Conservation (phyloP, 2,113 vertebrate genomes). For the Azemiops feae region DNA sequence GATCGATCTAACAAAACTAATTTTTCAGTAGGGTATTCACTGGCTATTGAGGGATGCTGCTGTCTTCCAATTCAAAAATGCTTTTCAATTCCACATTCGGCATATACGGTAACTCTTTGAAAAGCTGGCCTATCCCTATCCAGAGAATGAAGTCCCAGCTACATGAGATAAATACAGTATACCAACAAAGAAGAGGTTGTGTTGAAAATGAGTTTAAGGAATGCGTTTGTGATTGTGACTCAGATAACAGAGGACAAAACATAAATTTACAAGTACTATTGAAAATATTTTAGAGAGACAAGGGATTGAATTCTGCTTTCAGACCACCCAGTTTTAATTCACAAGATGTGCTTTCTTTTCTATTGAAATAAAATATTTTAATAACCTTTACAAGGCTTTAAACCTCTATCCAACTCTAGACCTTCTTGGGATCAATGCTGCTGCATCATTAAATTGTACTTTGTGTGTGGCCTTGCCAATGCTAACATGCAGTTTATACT, state of each 20-base stretch:
- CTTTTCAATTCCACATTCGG: neutral
- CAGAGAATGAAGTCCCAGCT: neutral
- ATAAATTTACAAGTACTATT: neutral
- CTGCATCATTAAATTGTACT: conserved; percentile 23
- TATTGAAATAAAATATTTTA: conserved; percentile 13
- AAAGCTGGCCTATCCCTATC: neutral
- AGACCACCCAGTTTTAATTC: conserved; percentile 59
- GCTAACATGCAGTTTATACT: neutral
- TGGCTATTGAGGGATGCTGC: neutral
- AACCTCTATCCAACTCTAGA: conserved; percentile 42
- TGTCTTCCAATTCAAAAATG: neutral
- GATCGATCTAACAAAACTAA: neutral
- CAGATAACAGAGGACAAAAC: conserved; percentile 7
- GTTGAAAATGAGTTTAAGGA: neutral
- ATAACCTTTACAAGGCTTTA: conserved; percentile 35
- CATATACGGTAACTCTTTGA: neutral
- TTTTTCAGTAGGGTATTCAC: neutral
- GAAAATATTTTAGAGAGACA: conserved; percentile 19
- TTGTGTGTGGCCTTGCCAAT: neutral
- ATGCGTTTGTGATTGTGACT: neutral
- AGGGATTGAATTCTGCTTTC: conserved; percentile 20
- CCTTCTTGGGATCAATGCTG: conserved; percentile 7
- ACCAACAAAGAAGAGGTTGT: neutral
- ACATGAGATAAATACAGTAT: neutral
- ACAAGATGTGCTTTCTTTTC: neutral